Conservation (phyloP, 2,797 vertebrate species). For the Bradypodion pumilum region DNA sequence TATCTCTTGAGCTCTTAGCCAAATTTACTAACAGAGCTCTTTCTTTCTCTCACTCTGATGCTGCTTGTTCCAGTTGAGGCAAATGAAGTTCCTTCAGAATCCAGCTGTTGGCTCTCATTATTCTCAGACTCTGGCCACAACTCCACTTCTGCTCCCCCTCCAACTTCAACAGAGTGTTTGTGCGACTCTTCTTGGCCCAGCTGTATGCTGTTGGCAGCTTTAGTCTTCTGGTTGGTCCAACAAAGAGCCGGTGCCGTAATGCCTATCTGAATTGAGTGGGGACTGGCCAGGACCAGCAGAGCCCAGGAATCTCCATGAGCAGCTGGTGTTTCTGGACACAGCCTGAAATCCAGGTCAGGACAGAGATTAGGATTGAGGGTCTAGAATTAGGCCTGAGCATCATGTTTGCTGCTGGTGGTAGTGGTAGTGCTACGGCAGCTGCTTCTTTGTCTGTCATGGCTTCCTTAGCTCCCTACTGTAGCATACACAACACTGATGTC, state of each 20-base stretch:
- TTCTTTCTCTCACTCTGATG: background rate
- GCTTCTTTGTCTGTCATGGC: background rate
- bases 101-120: no score
- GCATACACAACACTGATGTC: background rate
- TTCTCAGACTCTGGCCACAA: background rate
- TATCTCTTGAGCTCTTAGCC: no score
- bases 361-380: background rate
- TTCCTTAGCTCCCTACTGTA: background rate
- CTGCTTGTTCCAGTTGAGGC: background rate
- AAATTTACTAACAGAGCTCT: no score
- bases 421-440: background rate
- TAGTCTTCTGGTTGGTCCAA: background rate
- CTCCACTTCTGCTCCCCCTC: background rate
- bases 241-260: background rate
- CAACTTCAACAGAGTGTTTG: background rate
- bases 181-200: background rate
- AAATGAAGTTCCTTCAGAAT: background rate
- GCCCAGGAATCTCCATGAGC: background rate
- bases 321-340: background rate
- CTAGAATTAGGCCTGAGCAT: background rate
- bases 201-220: background rate
- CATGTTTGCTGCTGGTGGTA: background rate
- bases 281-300: background rate
- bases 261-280: background rate
- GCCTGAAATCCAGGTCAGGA: no score